Conservation (phyloP, 2,113 vertebrate species). For the Oostethus manadensis region DNA sequence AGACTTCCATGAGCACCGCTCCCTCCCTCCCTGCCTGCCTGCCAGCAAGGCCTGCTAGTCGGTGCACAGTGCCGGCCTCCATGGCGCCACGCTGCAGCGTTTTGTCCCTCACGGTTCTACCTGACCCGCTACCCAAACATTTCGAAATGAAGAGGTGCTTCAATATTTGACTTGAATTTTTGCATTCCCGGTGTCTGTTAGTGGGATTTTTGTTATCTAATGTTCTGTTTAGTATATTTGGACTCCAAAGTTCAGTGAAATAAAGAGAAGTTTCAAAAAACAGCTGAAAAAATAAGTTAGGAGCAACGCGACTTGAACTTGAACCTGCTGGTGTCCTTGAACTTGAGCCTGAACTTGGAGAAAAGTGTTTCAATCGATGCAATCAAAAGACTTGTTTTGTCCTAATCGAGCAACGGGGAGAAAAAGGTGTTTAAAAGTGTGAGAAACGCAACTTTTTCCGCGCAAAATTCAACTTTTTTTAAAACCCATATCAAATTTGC, state of each 20-base stretch:
- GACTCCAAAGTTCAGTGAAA: too few relatives aligned
- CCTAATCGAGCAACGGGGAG: background rate
- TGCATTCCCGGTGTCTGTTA: too few relatives aligned
- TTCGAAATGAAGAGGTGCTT: background rate
- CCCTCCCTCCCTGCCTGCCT: background rate
- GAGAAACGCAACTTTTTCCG: background rate
- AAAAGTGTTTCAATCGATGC: background rate
- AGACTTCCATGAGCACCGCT: background rate
- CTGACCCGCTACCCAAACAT: too few relatives aligned
- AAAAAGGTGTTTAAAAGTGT: too few relatives aligned
- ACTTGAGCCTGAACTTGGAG: constrained; percentile 9
- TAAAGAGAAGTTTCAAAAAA: too few relatives aligned
- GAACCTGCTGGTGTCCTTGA: background rate
- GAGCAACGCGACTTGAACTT: constrained; percentile 2
- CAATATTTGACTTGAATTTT: too few relatives aligned
- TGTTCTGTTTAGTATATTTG: too few relatives aligned
- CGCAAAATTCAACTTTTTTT: background rate
- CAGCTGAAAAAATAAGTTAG: background rate
- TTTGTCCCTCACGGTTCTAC: background rate
- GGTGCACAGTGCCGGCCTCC: background rate
- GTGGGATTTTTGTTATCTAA: too few relatives aligned
- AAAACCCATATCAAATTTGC: background rate
- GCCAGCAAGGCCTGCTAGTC: background rate
- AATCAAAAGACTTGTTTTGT: background rate
- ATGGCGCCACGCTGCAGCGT: background rate